Base-by-base conservation (phyloP, 37 sponge, comb jelly and placozoan species). In the Mnemiopsis leidyi region DNA sequence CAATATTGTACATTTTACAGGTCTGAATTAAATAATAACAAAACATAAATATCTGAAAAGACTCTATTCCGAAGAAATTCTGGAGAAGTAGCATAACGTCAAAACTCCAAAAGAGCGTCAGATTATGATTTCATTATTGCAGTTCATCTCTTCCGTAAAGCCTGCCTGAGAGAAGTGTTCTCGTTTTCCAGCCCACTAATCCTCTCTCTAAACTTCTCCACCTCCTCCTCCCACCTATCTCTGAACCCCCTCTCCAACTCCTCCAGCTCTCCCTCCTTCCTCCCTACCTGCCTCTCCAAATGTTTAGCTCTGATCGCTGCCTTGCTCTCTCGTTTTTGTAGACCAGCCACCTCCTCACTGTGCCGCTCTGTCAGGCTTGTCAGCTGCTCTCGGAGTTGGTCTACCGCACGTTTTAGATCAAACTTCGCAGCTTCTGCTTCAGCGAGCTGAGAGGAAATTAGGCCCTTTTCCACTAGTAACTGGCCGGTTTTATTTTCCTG, bases 291-390 rank as follows among this genome's bases (percentile, higher is more conserved):
- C n/a, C 90, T 85, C 30, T 85, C 90, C 40, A 85, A 18, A 0
- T 85, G 90, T 33, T 85, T 85, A 21, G 90, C 90, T 40, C 90
- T 1, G 30, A 85, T 85, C 16, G 90, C 90, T 32, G 90, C 90
- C 48, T 85, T 85, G 35, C 90, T 85, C 90, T 85, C 90, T 37
- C 90, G 39, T 39, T 85, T 85, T 37, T 85, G 90, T 39, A 85
- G 30, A 0, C 2, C 61, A 0, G 35, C 48, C 25, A 85, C 61
- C 90, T 85, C 90, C 61, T 38, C 61, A 38, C 16, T 33, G 30
- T 85, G 90, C 0, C 28, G 24, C 61, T n/a, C 25, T 36, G 24
- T 32, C 48, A 32, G 33, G 61, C 48, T 40, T 23, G 40, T 40
- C 7, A 85, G 24, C 90, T 85, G 90, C 0, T 85, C 48, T 26